A percentile compares a stretch with the other conserved stretches of the same genome.
Conservation (phyloP, 1,140 invertebrate genomes). For the Trachymyrmex cornetzi region DNA sequence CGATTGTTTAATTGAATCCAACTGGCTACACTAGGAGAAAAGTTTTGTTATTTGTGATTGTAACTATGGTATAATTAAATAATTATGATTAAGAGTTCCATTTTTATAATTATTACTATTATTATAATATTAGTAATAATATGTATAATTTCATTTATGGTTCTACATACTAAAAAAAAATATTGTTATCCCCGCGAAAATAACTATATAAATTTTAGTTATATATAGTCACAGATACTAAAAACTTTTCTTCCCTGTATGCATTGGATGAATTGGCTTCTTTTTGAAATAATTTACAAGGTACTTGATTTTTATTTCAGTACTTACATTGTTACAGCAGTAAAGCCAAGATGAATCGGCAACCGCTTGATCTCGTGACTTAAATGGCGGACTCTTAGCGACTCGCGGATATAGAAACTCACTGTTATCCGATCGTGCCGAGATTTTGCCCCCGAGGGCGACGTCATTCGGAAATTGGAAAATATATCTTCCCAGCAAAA, state of each 20-base stretch:
- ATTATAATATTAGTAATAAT: too few relatives aligned
- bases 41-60: too few relatives aligned
- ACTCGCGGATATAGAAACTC: constrained; percentile 70
- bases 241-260: background rate
- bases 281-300: constrained; percentile 33
- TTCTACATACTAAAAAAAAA: too few relatives aligned
- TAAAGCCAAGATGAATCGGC: constrained; percentile 64
- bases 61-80: too few relatives aligned
- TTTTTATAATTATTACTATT: too few relatives aligned
- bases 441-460: constrained; percentile 62
- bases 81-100: too few relatives aligned
- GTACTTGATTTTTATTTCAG: constrained; percentile 54
- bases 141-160: too few relatives aligned
- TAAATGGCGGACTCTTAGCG: constrained; percentile 65
- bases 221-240: too few relatives aligned
- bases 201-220: too few relatives aligned
- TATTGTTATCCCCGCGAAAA: too few relatives aligned
- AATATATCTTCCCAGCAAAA: constrained; percentile 74
- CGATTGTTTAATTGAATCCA: background rate
- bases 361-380: constrained; percentile 63
- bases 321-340: constrained; percentile 23
- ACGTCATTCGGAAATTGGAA: constrained; percentile 79
- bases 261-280: background rate
- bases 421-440: constrained; percentile 69
- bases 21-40: background rate